These are phyloP conservation scores for Cyphomyrmex costatus DNA, from an alignment of 1,140 invertebrate species.

Conservation along the genomic window DNA sequence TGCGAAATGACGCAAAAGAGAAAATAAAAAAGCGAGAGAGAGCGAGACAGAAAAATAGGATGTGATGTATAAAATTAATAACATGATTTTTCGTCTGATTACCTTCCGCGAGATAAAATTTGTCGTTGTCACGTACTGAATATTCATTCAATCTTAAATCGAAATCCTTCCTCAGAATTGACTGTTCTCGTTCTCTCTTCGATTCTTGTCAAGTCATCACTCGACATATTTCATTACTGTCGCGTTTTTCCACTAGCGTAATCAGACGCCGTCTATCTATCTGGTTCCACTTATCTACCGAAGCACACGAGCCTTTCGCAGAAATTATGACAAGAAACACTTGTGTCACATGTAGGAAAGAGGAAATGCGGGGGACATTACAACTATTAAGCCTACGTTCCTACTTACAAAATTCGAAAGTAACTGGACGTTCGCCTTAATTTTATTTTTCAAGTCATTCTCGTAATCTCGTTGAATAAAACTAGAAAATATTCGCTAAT, in stretches of 20 bases:
- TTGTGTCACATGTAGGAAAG: neutral
- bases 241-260: neutral
- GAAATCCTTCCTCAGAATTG: constrained; percentile 12
- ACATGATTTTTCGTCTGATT: neutral
- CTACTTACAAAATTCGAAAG: neutral
- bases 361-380: neutral
- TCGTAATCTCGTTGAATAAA: neutral
- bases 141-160: constrained; percentile 5
- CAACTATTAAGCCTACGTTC: neutral
- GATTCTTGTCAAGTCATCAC: constrained; percentile 12
- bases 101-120: neutral
- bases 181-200: neutral
- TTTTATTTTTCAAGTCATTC: neutral
- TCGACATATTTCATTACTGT: constrained; percentile 25
- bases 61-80: neutral
- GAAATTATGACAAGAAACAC: neutral
- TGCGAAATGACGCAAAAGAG: neutral
- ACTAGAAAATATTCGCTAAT: neutral
- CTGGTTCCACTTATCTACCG: constrained; percentile 2
- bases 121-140: constrained; percentile 15
- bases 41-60: neutral
- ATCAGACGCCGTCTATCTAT: constrained; percentile 3
- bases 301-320: neutral
- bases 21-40: neutral
- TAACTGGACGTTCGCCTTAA: neutral